These are phyloP conservation scores for Crypturellus tataupa DNA, from an alignment of 2,797 vertebrate genomes.

Conservation along the genomic window DNA sequence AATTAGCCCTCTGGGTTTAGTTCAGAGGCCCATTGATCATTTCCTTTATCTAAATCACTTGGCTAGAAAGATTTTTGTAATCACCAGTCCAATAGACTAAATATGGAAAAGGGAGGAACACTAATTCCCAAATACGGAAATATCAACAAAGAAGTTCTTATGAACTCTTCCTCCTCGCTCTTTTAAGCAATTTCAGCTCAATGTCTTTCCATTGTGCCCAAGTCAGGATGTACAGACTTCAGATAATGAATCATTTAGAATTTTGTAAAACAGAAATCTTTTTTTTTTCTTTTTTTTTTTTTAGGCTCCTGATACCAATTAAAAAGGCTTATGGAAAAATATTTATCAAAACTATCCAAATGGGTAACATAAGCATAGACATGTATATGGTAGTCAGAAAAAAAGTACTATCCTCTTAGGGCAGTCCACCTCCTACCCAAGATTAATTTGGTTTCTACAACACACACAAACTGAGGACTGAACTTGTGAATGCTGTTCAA, in stretches of 20 bases:
- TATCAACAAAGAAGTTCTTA: neutral
- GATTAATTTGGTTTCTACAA: neutral
- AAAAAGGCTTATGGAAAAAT: neutral
- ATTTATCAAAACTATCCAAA: neutral
- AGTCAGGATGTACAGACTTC: neutral
- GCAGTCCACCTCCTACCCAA: neutral
- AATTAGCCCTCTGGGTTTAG: neutral
- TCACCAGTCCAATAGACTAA: neutral
- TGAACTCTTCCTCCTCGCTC: neutral
- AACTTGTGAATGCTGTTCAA: neutral
- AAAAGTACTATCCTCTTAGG: neutral
- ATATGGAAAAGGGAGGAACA: neutral
- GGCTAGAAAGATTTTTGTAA: neutral
- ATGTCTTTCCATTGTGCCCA: neutral
- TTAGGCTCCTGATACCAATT: neutral
- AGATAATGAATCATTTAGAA: neutral
- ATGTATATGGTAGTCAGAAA: neutral
- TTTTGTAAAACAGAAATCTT: neutral
- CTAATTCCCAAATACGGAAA: neutral
- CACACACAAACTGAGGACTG: neutral
- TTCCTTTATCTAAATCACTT: neutral
- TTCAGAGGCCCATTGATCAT: neutral
- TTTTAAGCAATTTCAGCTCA: neutral
- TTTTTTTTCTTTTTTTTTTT: neutral
- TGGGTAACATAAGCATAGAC: neutral